phyloP scores from a whole-genome alignment of 2,113 vertebrate genomes.

The Chlorodrepanis virens region DNA sequence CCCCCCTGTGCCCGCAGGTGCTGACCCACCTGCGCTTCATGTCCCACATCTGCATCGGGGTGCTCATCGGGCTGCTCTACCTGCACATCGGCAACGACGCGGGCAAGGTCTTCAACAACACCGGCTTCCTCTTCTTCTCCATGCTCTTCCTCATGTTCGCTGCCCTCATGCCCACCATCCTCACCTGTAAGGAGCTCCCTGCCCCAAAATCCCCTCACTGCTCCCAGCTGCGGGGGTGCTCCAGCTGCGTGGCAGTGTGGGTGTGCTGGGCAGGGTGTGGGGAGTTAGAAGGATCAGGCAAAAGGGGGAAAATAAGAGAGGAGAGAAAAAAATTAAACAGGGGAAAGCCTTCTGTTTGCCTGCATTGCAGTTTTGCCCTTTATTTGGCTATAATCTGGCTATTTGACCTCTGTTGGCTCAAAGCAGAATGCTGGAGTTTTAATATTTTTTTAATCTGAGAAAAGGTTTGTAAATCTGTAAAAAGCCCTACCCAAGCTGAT shows the following conservation, averaged over 20 bases:
- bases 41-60: constrained; percentile 91
- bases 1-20: constrained; percentile 73
- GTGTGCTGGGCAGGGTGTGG: background rate
- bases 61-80: constrained; percentile 95
- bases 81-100: constrained; percentile 96
- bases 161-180: constrained; percentile 95
- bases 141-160: constrained; percentile 99
- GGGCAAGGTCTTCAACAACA: constrained; percentile 98
- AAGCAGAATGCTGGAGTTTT: background rate
- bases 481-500: background rate
- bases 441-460: background rate
- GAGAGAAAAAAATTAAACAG: background rate
- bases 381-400: background rate
- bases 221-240: background rate
- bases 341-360: fast-evolving
- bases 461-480: background rate
- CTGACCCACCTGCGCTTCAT: constrained; percentile 94
- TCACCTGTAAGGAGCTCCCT: constrained; percentile 86
- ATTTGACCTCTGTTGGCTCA: background rate
- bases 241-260: background rate
- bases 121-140: constrained; percentile 98
- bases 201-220: background rate
- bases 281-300: background rate
- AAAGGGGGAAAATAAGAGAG: background rate
- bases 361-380: background rate